These are phyloP conservation scores for Planiliza haematocheilus DNA, from an alignment of 2,113 vertebrate genomes.

Conservation along the genomic window DNA sequence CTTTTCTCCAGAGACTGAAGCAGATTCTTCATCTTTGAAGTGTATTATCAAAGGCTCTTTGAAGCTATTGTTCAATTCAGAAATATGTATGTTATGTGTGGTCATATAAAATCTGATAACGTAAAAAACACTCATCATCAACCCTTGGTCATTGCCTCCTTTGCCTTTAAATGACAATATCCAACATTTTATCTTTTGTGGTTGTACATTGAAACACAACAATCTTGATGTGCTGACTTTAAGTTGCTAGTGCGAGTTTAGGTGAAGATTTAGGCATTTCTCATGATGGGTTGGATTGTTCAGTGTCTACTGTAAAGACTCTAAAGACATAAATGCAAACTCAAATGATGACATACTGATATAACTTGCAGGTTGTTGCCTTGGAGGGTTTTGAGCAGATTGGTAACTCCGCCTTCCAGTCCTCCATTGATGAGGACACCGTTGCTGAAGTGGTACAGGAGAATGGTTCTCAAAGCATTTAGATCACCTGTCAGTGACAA, in stretches of 20 bases:
- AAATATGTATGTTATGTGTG: slow-evolving; percentile 4
- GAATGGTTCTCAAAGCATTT: slow-evolving; percentile 90
- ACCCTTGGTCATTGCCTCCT: no score
- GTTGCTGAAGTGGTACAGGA: slow-evolving; percentile 94
- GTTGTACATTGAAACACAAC: no score
- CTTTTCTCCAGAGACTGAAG: slow-evolving; percentile 26
- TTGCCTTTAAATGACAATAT: no score
- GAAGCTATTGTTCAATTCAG: slow-evolving; percentile 38
- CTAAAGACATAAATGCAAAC: background rate
- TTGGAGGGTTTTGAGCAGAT: slow-evolving; percentile 93
- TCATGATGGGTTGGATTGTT: no score
- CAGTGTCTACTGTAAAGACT: background rate
- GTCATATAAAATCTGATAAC: background rate
- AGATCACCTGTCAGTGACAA: slow-evolving; percentile 83
- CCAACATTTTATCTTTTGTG: no score
- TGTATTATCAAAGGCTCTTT: slow-evolving; percentile 13
- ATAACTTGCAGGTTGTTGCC: slow-evolving; percentile 90
- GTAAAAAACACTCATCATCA: no score
- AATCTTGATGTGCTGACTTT: no score
- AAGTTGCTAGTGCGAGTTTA: no score
- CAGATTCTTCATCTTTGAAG: slow-evolving; percentile 25
- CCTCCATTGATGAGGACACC: slow-evolving; percentile 94
- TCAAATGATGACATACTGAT: slow-evolving; percentile 68
- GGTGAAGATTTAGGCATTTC: no score
- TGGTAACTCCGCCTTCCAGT: slow-evolving; percentile 93